Conservation (phyloP, 2,797 vertebrate species). For the Pangasius mekongensis region DNA sequence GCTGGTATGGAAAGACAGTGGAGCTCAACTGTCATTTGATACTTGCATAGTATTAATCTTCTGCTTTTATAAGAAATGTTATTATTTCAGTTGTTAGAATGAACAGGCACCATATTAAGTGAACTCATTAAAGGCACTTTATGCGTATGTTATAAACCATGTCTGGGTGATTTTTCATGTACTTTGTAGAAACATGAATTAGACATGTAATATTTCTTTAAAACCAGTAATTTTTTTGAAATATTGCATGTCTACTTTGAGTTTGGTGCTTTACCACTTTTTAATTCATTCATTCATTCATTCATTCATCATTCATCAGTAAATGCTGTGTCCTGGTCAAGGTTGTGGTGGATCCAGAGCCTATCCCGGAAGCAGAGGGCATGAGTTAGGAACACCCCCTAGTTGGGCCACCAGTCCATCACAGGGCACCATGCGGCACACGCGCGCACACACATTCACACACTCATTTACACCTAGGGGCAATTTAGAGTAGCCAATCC, state of each 20-base stretch:
- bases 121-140: not conserved
- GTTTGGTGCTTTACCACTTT: not conserved
- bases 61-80: conserved; percentile 3
- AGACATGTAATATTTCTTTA: not conserved
- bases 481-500: not conserved
- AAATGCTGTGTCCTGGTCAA: not conserved
- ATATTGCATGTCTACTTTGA: not conserved
- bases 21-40: conserved; percentile 12
- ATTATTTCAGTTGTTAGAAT: conserved; percentile 21
- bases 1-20: not conserved
- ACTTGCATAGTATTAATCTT: not conserved
- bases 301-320: not conserved
- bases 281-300: not conserved
- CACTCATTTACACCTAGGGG: no score
- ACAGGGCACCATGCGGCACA: not conserved
- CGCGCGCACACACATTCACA: not conserved
- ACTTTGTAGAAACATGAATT: not conserved
- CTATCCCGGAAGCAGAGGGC: not conserved
- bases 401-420: not conserved
- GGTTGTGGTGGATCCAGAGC: not conserved
- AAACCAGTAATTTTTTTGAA: not conserved
- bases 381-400: not conserved
- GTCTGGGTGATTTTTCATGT: not conserved
- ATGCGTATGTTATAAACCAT: not conserved
- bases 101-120: not conserved